Evolutionary conservation across 2,113 vertebrate species (phyloP), one percentile per base, ranked within the genome.

Genomic region (Hydrochoerus hydrochaeris): DNA sequence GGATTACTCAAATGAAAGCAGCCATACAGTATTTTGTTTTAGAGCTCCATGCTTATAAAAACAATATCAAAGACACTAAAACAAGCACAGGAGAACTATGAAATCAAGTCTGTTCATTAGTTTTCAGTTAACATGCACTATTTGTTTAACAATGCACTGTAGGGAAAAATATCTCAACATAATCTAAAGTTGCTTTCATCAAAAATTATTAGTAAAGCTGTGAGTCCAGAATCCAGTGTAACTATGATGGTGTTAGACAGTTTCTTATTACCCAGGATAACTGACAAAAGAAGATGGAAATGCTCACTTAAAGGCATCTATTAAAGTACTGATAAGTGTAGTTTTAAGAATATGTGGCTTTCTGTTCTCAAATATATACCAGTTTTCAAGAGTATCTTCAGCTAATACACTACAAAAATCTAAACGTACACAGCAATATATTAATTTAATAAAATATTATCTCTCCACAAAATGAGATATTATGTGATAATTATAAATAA

Each of bases 41-140:
- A 97, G 57, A 96, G 90, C 32, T 97, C 85, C 85, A 97, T 81
- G 96, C 97, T 98, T 97, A 97, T 97, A 97, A 86, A 97, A 98
- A 98, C 82, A 30, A 96, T 73, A 96, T 58, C 57, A 96, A 52
- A 49, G 54, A 95, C 77, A 85, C 81, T 67, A 96, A 85, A 90
- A 95, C 16, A 91, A 98, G 93, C 2, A 30, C 38, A 19, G 75
- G 95, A 94, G 80, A 95, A 92, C 46, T 95, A 86, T 65, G 12
- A 35, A 96, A 94, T 97, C 93, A 88, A 97, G 88, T 91, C 95
- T 92, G 97, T 98, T 97, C 41, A 96, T 97, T 95, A 96, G 38
- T 91, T 97, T 81, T 95, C 35, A 62, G 41, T 92, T 97, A 96
- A 81, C 13, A 87, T 0, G 0, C 95, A 91, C 14, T 96, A 93